Base-by-base conservation (phyloP, 2,888 invertebrate genomes). In the Dinocampus coccinellae region DNA sequence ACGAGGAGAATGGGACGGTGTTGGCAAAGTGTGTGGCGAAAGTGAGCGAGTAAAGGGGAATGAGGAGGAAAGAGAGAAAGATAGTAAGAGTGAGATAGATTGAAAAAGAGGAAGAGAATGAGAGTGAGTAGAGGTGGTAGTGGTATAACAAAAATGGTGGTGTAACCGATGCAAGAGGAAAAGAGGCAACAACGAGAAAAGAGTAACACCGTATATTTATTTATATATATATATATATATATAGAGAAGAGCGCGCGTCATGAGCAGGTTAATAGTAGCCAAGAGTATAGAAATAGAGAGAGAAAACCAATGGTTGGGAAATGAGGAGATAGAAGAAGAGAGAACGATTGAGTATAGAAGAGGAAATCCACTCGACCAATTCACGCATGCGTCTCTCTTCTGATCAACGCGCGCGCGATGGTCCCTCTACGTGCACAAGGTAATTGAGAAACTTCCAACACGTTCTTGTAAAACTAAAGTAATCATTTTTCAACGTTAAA, bases 1-100 rank as follows among this genome's bases (percentile, higher is more conserved):
- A 63, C 69, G 53, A 53, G 39, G 62, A 24, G 34, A 39, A 69
- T 52, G 26, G 63, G 42, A 62, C 36, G 62, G 24, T 52, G 61
- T 47, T 47, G 20, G 47, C n/a, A n/a, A 47, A 47, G 16, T 16
- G 47, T 47, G 39, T n/a, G n/a, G n/a, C n/a, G n/a, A n/a, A n/a
- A n/a, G n/a, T n/a, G n/a, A n/a, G n/a, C n/a, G n/a, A n/a, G n/a
- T n/a, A n/a, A n/a, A n/a, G n/a, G n/a, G n/a, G n/a, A n/a, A n/a
- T 29, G 29, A 29, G 3, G 52, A 26, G 29, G 64, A 36, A 22
- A 24, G 42, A 42, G 62, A 13, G 22, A 24, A 13, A 24, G 13
- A 29, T 3, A 29, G 29, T 29, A 29, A 29, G 29, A 29, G 29
- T 4, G 29, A 29, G 7, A 7, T 29, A 7, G 29, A 4, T 29